phyloP scores from a whole-genome alignment of 2,888 invertebrate genomes.

The Limenitis camilla region DNA sequence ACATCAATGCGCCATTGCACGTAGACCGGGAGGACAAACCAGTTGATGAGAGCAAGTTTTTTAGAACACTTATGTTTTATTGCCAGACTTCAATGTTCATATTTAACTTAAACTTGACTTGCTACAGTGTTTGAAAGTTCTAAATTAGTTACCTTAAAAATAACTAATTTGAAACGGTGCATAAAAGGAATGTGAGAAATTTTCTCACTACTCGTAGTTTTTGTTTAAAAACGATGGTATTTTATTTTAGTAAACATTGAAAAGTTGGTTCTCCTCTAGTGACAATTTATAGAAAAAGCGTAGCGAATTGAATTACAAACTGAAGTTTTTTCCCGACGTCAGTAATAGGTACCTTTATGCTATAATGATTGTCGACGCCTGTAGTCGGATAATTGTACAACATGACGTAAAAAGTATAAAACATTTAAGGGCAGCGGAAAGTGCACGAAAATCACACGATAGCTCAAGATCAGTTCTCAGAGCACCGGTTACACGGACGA shows the following conservation, averaged over 20 bases:
- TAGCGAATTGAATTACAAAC: constrained; percentile 19
- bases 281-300: constrained; percentile 11
- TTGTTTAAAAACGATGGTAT: too few relatives aligned
- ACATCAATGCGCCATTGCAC: constrained; percentile 60
- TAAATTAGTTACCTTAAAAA: too few relatives aligned
- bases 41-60: constrained; percentile 57
- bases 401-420: constrained; percentile 23
- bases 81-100: background rate
- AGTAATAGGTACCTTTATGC: constrained; percentile 9
- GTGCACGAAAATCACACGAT: constrained; percentile 56
- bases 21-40: constrained; percentile 56
- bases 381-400: constrained; percentile 12
- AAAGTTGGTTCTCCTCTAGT: background rate
- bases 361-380: constrained; percentile 11
- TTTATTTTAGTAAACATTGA: too few relatives aligned
- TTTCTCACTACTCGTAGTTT: too few relatives aligned
- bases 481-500: constrained; percentile 38
- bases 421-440: constrained; percentile 36
- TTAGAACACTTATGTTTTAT: constrained; percentile 46
- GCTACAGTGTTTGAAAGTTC: too few relatives aligned
- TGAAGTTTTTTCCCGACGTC: constrained; percentile 4
- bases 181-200: too few relatives aligned
- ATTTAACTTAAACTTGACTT: background rate
- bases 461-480: constrained; percentile 36
- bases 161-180: too few relatives aligned